Percentiles rank a stretch among this genome's conserved stretches.
These are phyloP conservation scores for Lampris incognitus DNA, from an alignment of 2,113 vertebrate genomes.

Conservation along the genomic window DNA sequence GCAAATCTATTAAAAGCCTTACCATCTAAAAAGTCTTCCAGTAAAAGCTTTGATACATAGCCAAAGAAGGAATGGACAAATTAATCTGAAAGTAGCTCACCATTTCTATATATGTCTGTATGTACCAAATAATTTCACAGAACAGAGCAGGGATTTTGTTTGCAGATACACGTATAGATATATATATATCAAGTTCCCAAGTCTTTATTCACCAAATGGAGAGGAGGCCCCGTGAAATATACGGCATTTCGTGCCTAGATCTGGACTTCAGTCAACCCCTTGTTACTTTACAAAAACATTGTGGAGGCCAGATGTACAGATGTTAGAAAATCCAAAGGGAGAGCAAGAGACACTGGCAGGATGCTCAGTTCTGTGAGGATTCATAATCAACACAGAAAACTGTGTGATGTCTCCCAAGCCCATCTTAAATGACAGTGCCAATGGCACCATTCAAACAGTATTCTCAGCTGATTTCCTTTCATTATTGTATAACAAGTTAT, in stretches of 20 bases:
- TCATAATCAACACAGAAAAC: too few relatives aligned
- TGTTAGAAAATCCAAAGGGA: constrained; percentile 16
- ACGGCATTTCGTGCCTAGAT: constrained; percentile 11
- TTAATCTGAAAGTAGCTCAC: background rate
- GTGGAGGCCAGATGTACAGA: constrained; percentile 5
- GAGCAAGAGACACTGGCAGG: background rate
- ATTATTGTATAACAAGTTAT: background rate
- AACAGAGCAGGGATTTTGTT: background rate
- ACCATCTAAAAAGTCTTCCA: too few relatives aligned
- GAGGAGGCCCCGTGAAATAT: constrained; percentile 6
- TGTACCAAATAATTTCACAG: background rate
- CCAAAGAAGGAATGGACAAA: too few relatives aligned
- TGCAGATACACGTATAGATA: background rate
- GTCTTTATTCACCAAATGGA: constrained; percentile 20
- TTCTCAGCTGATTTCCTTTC: background rate
- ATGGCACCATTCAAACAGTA: background rate
- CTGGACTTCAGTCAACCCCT: background rate
- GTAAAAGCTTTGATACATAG: too few relatives aligned
- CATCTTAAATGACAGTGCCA: too few relatives aligned
- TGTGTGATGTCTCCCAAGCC: too few relatives aligned
- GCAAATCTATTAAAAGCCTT: too few relatives aligned
- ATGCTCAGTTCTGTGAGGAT: background rate
- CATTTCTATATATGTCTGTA: background rate
- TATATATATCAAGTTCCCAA: constrained; percentile 1
- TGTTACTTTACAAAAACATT: background rate